Evolutionary conservation across 2,888 invertebrate genomes (phyloP).

Genomic region (Drosophila colorata): DNA sequence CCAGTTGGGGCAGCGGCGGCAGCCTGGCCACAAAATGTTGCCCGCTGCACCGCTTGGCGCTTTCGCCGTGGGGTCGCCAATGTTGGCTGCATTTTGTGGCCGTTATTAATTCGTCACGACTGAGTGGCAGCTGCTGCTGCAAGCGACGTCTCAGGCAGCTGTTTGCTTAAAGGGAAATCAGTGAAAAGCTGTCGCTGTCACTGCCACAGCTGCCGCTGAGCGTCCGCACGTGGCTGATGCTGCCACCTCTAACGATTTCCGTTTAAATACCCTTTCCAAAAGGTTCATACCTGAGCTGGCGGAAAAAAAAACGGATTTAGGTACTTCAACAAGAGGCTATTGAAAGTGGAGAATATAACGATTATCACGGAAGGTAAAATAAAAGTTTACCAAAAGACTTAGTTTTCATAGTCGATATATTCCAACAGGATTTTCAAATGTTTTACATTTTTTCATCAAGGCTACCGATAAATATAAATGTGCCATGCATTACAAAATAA

Average conservation of each 20-base stretch:
- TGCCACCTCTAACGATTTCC: constrained; percentile 23
- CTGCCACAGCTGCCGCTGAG: constrained; percentile 32
- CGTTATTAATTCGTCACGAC: constrained; percentile 80
- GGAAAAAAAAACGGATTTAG: too few relatives aligned
- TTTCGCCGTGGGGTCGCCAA: constrained; percentile 66
- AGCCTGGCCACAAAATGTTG: constrained; percentile 4
- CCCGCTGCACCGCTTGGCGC: constrained; percentile 30
- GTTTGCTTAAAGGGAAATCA: constrained; percentile 72
- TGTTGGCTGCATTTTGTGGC: constrained; percentile 38
- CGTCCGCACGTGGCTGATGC: constrained; percentile 45
- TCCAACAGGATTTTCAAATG: too few relatives aligned
- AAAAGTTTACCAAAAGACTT: too few relatives aligned
- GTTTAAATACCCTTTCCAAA: constrained; percentile 16
- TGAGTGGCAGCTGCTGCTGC: constrained; percentile 61
- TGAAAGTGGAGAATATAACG: too few relatives aligned
- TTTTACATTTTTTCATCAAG: too few relatives aligned
- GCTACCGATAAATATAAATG: too few relatives aligned
- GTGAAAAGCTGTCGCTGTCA: constrained; percentile 73
- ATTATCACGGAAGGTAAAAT: too few relatives aligned
- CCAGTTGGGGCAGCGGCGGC: constrained; percentile 13
- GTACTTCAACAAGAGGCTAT: too few relatives aligned
- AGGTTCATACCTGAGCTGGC: too few relatives aligned
- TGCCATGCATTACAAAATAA: too few relatives aligned
- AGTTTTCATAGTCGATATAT: too few relatives aligned
- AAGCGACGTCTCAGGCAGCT: constrained; percentile 44